These are phyloP conservation scores for Gasterosteus nipponicus DNA, from an alignment of 2,113 vertebrate genomes.

Conservation along the genomic window DNA sequence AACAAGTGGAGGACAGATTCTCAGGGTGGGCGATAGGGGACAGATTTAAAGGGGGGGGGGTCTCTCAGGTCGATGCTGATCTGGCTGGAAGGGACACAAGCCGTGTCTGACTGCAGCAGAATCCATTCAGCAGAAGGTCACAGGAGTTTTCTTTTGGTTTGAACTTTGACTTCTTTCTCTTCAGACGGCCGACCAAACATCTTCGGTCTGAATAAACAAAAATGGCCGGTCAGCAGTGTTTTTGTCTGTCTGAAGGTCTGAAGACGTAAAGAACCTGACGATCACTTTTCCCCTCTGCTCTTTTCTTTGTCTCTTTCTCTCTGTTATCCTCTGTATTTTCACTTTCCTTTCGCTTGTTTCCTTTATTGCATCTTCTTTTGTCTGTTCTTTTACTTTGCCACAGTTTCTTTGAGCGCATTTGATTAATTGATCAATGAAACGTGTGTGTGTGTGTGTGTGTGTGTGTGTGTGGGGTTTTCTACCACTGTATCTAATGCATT, in stretches of 20 bases:
- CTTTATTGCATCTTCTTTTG: background rate
- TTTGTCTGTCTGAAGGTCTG: slow-evolving; percentile 16
- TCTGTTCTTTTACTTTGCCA: background rate
- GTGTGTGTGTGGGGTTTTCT: slow-evolving; percentile 6
- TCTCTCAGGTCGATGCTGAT: slow-evolving; percentile 39
- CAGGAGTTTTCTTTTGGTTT: slow-evolving; percentile 50
- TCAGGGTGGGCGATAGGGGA: background rate
- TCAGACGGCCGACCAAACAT: slow-evolving; percentile 31
- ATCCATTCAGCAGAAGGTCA: slow-evolving; percentile 57
- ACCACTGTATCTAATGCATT: slow-evolving; percentile 48
- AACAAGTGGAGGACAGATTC: background rate
- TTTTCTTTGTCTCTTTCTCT: background rate
- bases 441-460: slow-evolving; percentile 24
- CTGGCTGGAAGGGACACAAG: slow-evolving; percentile 21
- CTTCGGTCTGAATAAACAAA: slow-evolving; percentile 35
- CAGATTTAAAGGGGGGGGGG: slow-evolving; percentile 5
- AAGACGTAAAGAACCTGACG: slow-evolving; percentile 17
- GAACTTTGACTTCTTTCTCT: slow-evolving; percentile 49
- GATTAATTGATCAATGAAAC: slow-evolving; percentile 17
- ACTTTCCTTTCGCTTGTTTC: background rate
- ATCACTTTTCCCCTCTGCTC: background rate
- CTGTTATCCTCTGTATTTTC: background rate
- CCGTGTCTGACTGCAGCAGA: slow-evolving; percentile 51
- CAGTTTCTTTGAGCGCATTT: slow-evolving; percentile 1
- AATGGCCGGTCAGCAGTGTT: slow-evolving; percentile 34